These are phyloP conservation scores for Epizoanthus fatuus DNA, from an alignment of 92 coral and sea anemone species.

Conservation along the genomic window DNA sequence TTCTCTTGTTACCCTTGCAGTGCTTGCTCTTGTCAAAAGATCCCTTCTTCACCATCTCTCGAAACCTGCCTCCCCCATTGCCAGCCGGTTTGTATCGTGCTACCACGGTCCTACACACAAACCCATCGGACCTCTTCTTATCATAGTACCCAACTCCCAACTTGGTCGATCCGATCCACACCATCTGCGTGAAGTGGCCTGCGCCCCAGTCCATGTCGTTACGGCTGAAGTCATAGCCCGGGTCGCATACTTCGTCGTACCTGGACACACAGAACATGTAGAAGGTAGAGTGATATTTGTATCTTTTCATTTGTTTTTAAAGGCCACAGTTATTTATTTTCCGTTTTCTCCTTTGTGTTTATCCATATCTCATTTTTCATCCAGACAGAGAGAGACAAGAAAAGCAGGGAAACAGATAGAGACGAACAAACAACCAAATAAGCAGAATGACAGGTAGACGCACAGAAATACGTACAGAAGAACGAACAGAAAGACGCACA, in stretches of 20 bases:
- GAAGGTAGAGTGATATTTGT: too few relatives aligned
- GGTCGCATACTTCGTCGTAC: constrained; percentile 91
- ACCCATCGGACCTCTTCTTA: constrained; percentile 67
- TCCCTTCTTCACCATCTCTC: constrained; percentile 82
- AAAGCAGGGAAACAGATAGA: too few relatives aligned
- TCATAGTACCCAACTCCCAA: constrained; percentile 89
- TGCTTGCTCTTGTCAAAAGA: constrained; percentile 64
- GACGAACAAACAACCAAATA: too few relatives aligned
- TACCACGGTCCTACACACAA: constrained; percentile 80
- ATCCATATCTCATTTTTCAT: too few relatives aligned
- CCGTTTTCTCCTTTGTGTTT: too few relatives aligned
- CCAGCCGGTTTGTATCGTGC: constrained; percentile 91
- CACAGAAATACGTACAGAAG: too few relatives aligned
- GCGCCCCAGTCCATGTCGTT: constrained; percentile 68
- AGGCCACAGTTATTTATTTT: too few relatives aligned
- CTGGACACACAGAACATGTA: constrained; percentile 28
- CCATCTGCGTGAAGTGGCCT: constrained; percentile 91
- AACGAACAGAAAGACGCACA: too few relatives aligned
- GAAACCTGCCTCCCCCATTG: constrained; percentile 62
- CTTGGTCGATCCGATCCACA: constrained; percentile 83
- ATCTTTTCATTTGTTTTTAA: background rate
- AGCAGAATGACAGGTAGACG: too few relatives aligned
- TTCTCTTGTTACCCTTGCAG: constrained; percentile 33
- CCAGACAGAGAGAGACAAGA: too few relatives aligned
- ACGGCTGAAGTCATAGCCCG: constrained; percentile 80